Percentiles rank a stretch among this genome's conserved stretches.
Conservation (phyloP, 1,140 invertebrate genomes). For the Pentalonia nigronervosa region DNA sequence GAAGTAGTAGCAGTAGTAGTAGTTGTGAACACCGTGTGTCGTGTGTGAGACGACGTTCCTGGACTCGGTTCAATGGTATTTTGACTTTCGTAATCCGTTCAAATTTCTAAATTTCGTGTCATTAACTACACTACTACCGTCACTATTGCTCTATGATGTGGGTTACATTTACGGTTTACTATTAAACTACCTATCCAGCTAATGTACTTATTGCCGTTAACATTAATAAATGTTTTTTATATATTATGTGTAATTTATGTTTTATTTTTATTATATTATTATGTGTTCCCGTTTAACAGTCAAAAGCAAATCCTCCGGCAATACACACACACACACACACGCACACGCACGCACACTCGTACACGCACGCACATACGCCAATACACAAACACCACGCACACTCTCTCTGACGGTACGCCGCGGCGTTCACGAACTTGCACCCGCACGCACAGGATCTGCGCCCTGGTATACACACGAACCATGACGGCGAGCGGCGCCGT, state of each 20-base stretch:
- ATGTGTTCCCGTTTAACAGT: background rate
- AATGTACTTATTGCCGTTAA: background rate
- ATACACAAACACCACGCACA: background rate
- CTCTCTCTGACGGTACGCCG: background rate
- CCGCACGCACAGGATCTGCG: conserved; percentile 1
- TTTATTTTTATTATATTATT: conserved; percentile 4
- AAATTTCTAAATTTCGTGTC: background rate
- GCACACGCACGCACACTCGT: background rate
- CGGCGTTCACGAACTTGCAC: background rate
- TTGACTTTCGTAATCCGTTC: background rate
- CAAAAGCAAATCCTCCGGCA: background rate
- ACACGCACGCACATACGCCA: background rate
- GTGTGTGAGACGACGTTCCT: background rate
- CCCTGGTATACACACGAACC: background rate
- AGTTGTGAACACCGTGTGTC: background rate
- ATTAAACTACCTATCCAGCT: background rate
- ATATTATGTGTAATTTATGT: background rate
- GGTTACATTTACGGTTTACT: background rate
- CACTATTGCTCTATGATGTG: background rate
- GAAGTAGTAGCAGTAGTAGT: background rate
- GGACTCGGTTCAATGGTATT: background rate
- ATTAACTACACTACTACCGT: background rate
- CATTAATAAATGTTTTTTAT: background rate
- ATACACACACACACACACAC: background rate
- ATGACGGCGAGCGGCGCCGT: background rate